These are phyloP conservation scores for Arion vulgaris DNA, from an alignment of 1,140 invertebrate species.

Conservation along the genomic window DNA sequence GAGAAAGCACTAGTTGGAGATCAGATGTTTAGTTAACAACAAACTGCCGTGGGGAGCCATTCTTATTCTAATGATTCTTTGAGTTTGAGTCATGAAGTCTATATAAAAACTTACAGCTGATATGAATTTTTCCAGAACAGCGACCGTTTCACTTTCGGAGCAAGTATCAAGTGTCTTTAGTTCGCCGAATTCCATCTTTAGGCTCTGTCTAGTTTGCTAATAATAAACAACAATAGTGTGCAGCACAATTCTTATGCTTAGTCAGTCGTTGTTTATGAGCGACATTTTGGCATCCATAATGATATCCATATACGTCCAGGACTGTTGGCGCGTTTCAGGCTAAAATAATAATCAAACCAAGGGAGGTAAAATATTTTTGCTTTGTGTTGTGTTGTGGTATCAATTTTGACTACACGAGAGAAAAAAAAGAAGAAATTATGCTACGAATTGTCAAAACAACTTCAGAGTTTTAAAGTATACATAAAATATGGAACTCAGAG, in stretches of 20 bases:
- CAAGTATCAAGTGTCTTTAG: slow-evolving; percentile 22
- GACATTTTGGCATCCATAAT: slow-evolving; percentile 38
- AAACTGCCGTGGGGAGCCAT: too few species aligned
- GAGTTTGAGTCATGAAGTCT: too few species aligned
- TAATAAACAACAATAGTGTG: background rate
- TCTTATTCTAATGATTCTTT: too few species aligned
- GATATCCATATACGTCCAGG: slow-evolving; percentile 17
- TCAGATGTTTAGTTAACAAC: too few species aligned
- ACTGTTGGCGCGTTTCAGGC: background rate
- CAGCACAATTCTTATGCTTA: background rate
- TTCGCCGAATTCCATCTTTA: slow-evolving; percentile 32
- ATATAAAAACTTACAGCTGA: slow-evolving; percentile 34
- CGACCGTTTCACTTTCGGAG: slow-evolving; percentile 19
- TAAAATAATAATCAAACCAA: background rate
- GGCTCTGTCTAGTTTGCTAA: background rate
- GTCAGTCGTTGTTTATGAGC: slow-evolving; percentile 14
- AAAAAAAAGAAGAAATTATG: too few species aligned
- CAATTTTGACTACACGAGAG: too few species aligned
- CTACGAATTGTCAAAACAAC: too few species aligned
- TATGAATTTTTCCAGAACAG: slow-evolving; percentile 34
- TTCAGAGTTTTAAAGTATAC: too few species aligned
- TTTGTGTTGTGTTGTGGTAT: too few species aligned
- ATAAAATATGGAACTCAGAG: too few species aligned
- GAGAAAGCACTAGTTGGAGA: too few species aligned
- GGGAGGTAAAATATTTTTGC: too few species aligned